These are phyloP conservation scores for Diogma glabrata DNA, from an alignment of 2,888 invertebrate genomes.

Conservation along the genomic window DNA sequence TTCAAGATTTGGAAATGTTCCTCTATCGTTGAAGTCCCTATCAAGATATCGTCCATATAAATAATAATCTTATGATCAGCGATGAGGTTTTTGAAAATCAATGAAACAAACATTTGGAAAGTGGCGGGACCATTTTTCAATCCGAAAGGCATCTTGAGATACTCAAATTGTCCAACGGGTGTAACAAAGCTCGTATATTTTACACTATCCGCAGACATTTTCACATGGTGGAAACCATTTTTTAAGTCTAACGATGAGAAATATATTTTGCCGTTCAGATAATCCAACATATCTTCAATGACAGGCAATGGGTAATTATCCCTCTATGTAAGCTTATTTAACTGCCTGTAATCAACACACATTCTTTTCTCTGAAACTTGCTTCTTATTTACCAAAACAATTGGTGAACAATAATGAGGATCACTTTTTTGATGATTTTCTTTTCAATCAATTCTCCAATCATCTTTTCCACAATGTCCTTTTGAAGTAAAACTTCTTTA, in stretches of 20 bases:
- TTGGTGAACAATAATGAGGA: conserved; percentile 16
- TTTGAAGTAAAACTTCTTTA: too few relatives aligned
- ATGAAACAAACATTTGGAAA: conserved; percentile 19
- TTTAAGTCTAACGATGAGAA: conserved; percentile 16
- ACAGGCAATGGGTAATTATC: background rate
- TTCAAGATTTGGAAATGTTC: conserved; percentile 17
- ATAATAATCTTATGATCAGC: too few relatives aligned
- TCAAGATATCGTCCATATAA: conserved; percentile 22
- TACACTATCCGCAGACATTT: background rate
- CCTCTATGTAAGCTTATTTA: background rate
- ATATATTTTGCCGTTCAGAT: background rate
- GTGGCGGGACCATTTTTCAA: conserved; percentile 8
- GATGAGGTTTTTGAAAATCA: too few relatives aligned
- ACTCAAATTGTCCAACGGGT: background rate
- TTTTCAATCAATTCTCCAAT: too few relatives aligned
- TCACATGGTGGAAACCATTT: background rate
- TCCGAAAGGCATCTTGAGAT: conserved; percentile 11
- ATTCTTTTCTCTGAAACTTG: background rate
- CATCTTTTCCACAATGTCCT: too few relatives aligned
- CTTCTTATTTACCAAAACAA: background rate
- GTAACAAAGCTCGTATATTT: background rate
- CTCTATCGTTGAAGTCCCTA: conserved; percentile 17
- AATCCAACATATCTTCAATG: background rate
- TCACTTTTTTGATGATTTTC: too few relatives aligned
- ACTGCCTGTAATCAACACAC: background rate